Base-by-base conservation (phyloP, 2,113 vertebrate species). In the Pangasianodon hypophthalmus region DNA sequence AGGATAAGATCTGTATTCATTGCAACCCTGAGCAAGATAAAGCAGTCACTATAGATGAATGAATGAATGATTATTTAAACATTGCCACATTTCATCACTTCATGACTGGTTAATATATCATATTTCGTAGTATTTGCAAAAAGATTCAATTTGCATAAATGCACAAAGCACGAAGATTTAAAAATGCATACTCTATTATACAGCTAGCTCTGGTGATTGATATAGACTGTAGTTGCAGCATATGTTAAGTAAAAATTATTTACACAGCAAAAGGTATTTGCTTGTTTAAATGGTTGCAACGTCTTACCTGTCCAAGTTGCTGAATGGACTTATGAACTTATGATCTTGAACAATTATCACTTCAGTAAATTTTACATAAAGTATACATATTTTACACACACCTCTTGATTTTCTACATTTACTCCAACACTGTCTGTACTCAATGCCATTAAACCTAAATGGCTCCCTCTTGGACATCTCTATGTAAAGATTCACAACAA, bases 401-500 rank as follows among this genome's bases (percentile, higher is more conserved):
- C 41, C 41, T 52, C 48, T 46, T 52, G 11, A 84, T 46, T 84
- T 75, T 56, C 56, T 73, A 10, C 26, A 48, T 75, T 73, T 56
- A 54, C 62, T 41, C 16, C 52, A n/a, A 37, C 19, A 60, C 32
- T 32, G 16, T 71, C 26, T 75, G 56, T 56, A 75, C 67, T 82
- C 79, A 75, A 56, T 83, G 62, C 4, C n/a, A 73, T 56, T 77
- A 86, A 71, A 77, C 79, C 44, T 84, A 84, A 87, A 62, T 37
- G 10, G 19, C 24, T 60, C 67, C 54, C 71, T 41, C 46, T 44
- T 56, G 73, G 60, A 60, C 9, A 54, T 85, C 48, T 75, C 11
- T 83, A 60, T 88, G 86, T 67, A 88, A 69, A 90, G 73, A 87
- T 64, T 56, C 84, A 79, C 50, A 29, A n/a, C 87, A n/a, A 69